phyloP scores from a whole-genome alignment of 2,888 invertebrate species.

The Dasysyrphus albostriatus region DNA sequence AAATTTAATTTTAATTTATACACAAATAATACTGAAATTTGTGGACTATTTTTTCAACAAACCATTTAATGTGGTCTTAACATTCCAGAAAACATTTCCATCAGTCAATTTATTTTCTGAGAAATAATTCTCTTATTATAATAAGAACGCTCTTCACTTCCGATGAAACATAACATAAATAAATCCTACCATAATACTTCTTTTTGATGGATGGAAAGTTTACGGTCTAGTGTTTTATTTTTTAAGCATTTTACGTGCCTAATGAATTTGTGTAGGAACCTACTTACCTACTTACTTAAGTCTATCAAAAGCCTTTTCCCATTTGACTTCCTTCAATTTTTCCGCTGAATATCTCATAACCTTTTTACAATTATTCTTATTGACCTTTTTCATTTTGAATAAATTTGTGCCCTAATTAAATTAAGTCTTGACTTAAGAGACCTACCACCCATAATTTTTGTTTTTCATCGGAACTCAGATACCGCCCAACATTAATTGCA shows the following conservation, averaged over 20 bases:
- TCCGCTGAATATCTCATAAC: background rate
- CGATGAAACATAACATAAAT: no score
- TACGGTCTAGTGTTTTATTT: background rate
- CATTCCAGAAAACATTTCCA: no score
- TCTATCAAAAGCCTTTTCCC: slow-evolving; percentile 3
- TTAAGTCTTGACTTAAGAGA: slow-evolving; percentile 8
- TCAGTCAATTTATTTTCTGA: no score
- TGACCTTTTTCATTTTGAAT: slow-evolving; percentile 21
- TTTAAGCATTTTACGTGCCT: background rate
- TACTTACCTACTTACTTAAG: no score
- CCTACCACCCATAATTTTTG: background rate
- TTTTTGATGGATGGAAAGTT: no score
- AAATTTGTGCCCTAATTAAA: slow-evolving; percentile 10
- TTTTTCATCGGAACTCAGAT: background rate
- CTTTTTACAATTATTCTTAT: slow-evolving; percentile 8
- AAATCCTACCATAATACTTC: no score
- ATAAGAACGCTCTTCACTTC: no score
- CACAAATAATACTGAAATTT: no score
- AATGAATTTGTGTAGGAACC: background rate
- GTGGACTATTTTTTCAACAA: no score
- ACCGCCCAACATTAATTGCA: slow-evolving; percentile 30
- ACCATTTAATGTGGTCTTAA: no score
- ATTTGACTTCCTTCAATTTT: slow-evolving; percentile 9
- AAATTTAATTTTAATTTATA: no score
- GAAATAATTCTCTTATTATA: no score